Conservation (phyloP, 2,888 invertebrate genomes). For the Calameuta idolon region DNA sequence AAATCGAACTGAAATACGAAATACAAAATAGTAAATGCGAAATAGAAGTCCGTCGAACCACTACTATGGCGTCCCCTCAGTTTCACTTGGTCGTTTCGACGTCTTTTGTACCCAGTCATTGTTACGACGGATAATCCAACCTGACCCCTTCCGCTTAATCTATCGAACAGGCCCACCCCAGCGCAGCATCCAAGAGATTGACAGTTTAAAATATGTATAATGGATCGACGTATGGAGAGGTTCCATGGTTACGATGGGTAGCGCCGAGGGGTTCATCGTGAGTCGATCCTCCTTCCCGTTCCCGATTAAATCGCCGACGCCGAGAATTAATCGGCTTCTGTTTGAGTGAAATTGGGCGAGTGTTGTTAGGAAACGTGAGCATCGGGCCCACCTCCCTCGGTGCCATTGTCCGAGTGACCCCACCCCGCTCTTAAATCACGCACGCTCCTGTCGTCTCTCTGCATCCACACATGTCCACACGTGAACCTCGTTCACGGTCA, state of each 20-base stretch:
- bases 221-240: constrained; percentile 48
- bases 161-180: constrained; percentile 39
- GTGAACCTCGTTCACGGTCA: constrained; percentile 1
- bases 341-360: constrained; percentile 53
- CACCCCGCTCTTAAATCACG: constrained; percentile 39
- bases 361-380: constrained; percentile 62
- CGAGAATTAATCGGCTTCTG: constrained; percentile 67
- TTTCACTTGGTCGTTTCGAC: constrained; percentile 18
- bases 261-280: not conserved
- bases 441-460: constrained; percentile 16
- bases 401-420: constrained; percentile 26
- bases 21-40: not conserved
- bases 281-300: constrained; percentile 15
- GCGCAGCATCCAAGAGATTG: constrained; percentile 58
- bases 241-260: not conserved
- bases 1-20: not conserved
- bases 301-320: constrained; percentile 63
- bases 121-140: constrained; percentile 53
- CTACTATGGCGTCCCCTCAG: not conserved
- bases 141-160: constrained; percentile 57
- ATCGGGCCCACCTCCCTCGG: constrained; percentile 38
- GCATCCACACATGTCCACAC: constrained; percentile 1
- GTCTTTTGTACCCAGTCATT: constrained; percentile 57
- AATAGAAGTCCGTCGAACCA: not conserved
- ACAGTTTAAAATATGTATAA: constrained; percentile 68